Base-by-base conservation (phyloP, 2,888 invertebrate species). In the Tuta absoluta region DNA sequence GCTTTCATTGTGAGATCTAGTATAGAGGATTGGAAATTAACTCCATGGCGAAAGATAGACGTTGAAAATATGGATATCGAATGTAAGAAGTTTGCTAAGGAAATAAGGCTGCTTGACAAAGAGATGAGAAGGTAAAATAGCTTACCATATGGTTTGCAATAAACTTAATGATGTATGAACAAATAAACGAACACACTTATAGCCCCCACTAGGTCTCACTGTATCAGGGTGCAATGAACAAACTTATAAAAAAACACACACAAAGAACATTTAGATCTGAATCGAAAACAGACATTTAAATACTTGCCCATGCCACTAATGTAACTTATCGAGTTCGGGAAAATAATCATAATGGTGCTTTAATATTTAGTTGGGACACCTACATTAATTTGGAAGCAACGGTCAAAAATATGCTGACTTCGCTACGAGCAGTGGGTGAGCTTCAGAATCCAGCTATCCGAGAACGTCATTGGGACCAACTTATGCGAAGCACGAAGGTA, bases 1-100 rank as follows among this genome's bases (percentile, higher is more conserved):
- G 95, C 96, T 11, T 93, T 94, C 77, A 97, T 98, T 71, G 98
- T 99, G 1, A 94, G 95, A 72, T 96, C 97, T 3, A 96, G 97
- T 78, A 97, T 99, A 66, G 96, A 98, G 77, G 98, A 98, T 80
- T 99, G 99, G 99, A 98, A 98, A 86, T 98, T 96, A 0, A 98
- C 98, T 0, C 97, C 97, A 0, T 99, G 99, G 99, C 94, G 97
- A 65, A 97, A 98, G 83, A 98, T 99, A 67, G 98, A 99, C 80
- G 98, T 98, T 49, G 99, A 99, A 88, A 98, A 98, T 78, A 98
- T 99, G 98, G 99, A 99, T 79, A 97, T 98, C 73, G 98, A 99
- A 86, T 98, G 98, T 85, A 99, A 99, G 84, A 98, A 98, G 82
- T 99, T 99, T 85, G 97, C 98, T 1, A 98, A 99, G 88, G 98